Percentiles rank a stretch among this genome's conserved stretches.
These are phyloP conservation scores for Vulpes lagopus DNA, from an alignment of 2,113 vertebrate genomes.

Conservation along the genomic window DNA sequence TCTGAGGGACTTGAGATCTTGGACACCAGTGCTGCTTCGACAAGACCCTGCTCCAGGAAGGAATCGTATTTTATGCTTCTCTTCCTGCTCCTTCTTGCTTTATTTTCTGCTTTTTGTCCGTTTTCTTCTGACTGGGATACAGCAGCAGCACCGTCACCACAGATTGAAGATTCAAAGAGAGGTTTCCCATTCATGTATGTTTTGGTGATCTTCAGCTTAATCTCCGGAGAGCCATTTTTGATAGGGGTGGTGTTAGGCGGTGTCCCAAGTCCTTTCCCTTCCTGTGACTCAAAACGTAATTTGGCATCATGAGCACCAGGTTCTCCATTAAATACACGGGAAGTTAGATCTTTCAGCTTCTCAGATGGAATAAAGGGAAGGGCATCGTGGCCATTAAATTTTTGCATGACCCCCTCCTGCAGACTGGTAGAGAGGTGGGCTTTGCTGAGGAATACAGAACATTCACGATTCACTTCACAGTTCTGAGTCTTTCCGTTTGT, in stretches of 20 bases:
- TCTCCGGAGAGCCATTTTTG: conserved; percentile 92
- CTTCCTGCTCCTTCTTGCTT: conserved; percentile 89
- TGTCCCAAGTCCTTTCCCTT: conserved; percentile 91
- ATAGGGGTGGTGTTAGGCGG: conserved; percentile 89
- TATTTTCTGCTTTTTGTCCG: conserved; percentile 86
- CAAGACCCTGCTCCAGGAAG: conserved; percentile 86
- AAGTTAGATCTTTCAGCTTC: conserved; percentile 95
- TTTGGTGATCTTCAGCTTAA: conserved; percentile 95
- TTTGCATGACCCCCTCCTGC: conserved; percentile 94
- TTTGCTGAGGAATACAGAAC: conserved; percentile 94
- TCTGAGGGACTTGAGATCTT: conserved; percentile 82
- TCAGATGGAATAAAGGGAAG: conserved; percentile 90
- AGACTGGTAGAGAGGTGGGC: conserved; percentile 92
- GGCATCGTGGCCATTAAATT: conserved; percentile 92
- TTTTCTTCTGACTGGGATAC: conserved; percentile 84
- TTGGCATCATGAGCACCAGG: conserved; percentile 90
- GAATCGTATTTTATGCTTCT: conserved; percentile 88
- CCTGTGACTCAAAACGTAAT: conserved; percentile 89
- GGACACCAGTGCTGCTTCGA: conserved; percentile 83
- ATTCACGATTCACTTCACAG: conserved; percentile 92
- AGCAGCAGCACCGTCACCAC: conserved; percentile 89
- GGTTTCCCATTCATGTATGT: conserved; percentile 93
- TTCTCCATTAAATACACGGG: conserved; percentile 95
- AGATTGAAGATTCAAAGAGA: conserved; percentile 92
- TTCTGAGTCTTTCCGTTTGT: conserved; percentile 89